Base-by-base conservation (phyloP, 2,797 vertebrate genomes). In the Tokudaia tokunoshimensis region DNA sequence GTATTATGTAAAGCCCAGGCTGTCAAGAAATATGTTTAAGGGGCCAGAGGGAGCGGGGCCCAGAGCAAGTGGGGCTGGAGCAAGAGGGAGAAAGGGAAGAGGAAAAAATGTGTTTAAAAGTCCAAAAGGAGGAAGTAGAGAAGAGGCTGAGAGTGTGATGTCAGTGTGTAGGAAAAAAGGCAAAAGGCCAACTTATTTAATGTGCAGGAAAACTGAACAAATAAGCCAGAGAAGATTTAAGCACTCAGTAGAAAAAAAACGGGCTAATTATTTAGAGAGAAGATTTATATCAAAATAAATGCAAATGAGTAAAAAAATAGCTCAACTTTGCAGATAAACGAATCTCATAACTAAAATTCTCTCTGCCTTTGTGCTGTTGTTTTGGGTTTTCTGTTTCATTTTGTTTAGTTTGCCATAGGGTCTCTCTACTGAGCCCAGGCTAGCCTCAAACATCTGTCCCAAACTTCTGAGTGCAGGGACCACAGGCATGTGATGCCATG, bases 281-380 rank as follows among this genome's bases (percentile, higher is more conserved):
- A 82, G 34, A 26, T 72, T 89, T 74, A n/a, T 78, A 61, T 91
- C 76, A 89, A 95, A n/a, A 72, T 93, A 97, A 97, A 86, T 61
- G 6, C 26, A 94, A 88, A 50, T 86, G 17, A 34, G 17, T 94
- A 97, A 85, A 92, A 84, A 94, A 80, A 10, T 63, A 91, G 34
- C 65, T 80, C 47, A 86, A 76, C 44, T 65, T 92, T 12, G 79
- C 24, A 61, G 37, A 80, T 86, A 88, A 92, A 78, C 63, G 6
- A 70, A 52, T 88, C 78, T 87, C 65, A 59, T 80, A 95, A 52
- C 5, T 75, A 74, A 37, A 93, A 82, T n/a, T 93, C 55, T 17
- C 26, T 95, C 82, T 29, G 57, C 15, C 47, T 67, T 52, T 80
- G 59, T 63, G 61, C 31, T 80, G 15, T 26, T 55, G 22, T 34